Base-by-base conservation (phyloP, 2,888 invertebrate genomes). In the Pristionchus maxplancki region DNA sequence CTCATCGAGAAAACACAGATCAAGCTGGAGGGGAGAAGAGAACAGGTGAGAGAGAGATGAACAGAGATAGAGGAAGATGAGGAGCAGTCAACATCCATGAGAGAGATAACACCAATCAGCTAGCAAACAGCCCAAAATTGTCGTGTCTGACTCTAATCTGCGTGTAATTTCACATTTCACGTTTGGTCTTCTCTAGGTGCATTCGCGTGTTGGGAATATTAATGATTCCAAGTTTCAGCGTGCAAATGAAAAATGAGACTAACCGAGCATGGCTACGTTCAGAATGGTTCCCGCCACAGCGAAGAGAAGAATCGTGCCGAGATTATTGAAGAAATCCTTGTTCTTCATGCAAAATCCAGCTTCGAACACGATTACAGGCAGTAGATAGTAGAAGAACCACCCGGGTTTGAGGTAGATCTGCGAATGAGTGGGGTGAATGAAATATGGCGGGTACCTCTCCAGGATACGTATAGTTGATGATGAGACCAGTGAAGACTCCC, bases 311-410 rank as follows among this genome's bases (percentile, higher is more conserved):
- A 98, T 98, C 88, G 98, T 98, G 93, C 98, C 98, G 92, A 98
- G 96, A 95, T 98, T 98, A 95, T 98, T 78, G 95, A 98, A 98
- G 96, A 98, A 98, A 93, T 98, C 96, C 93, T 98, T 96, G 95
- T 98, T 98, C 48, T 98, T 98, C 98, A 98, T 98, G 95, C 98
- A 98, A 95, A 98, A 98, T 17, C 98, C 98, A 11, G 98, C 98
- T 95, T 98, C 98, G 94, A 98, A 96, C 92, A 98, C 98, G 94
- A 98, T 98, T 67, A 98, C 98, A 74, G 98, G 98, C 94, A 98
- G 96, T 97, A 98, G 97, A 95, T 97, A 98, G 91, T 98, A 96
- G 96, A 98, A 98, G 96, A 98, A 98, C 88, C 78, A 81, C 24
- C 28, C 20, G 0, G 88, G 88, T 50, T 88, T 88, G n/a, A 88